These are phyloP conservation scores for Sylvia borin DNA, from an alignment of 2,797 vertebrate species.

Conservation along the genomic window DNA sequence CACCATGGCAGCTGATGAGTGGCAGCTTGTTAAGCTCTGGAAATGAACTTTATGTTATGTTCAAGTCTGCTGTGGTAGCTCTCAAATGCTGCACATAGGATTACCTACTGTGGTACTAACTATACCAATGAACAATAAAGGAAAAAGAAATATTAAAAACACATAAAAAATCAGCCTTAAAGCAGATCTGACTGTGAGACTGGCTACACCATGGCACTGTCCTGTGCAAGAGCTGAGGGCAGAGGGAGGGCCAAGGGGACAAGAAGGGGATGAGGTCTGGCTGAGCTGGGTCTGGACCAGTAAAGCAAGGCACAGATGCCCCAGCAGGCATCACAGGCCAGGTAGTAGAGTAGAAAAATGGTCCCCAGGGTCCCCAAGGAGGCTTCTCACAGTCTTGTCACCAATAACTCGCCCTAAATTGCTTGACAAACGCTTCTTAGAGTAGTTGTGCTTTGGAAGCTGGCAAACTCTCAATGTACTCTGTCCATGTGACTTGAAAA, in stretches of 20 bases:
- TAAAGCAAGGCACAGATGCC: neutral
- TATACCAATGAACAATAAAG: neutral
- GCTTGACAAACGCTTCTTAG: neutral
- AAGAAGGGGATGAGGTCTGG: rapidly evolving
- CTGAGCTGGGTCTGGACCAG: neutral
- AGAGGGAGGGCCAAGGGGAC: neutral
- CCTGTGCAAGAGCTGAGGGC: neutral
- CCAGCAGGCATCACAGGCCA: rapidly evolving
- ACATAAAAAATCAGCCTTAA: neutral
- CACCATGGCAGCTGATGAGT: neutral
- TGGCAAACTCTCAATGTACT: neutral
- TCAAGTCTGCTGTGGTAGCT: neutral
- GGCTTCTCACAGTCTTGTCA: neutral
- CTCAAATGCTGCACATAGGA: neutral
- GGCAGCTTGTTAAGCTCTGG: neutral
- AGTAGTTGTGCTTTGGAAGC: neutral
- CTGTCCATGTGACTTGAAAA: neutral
- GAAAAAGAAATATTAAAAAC: neutral
- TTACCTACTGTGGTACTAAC: neutral
- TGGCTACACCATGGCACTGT: rapidly evolving
- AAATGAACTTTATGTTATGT: neutral
- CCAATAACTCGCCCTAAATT: rapidly evolving
- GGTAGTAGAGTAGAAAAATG: neutral
- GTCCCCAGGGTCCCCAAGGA: rapidly evolving
- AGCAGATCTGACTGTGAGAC: neutral